Evolutionary conservation across 2,888 invertebrate genomes (phyloP), one percentile per base, ranked within the genome.

Genomic region (Platerodrilus igneus): DNA sequence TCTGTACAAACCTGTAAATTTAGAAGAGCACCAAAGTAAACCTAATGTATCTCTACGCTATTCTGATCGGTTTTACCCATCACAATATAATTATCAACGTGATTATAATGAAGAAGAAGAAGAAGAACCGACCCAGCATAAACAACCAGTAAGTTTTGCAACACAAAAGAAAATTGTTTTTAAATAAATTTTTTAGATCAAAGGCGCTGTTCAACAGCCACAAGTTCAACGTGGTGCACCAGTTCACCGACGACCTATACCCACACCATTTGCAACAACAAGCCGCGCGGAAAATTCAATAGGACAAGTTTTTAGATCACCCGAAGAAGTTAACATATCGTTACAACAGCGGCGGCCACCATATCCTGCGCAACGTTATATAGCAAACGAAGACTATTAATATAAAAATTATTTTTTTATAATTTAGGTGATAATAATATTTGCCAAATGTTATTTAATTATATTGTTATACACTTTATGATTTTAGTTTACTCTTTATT

Each of bases 271-370:
- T 37, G 59, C 64, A 11, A 66, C 68, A 17, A 60, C 71, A 57
- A 64, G 56, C 55, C 65, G 53, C 59, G 72, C 73, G 48, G 72
- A 73, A 45, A 69, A 71, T 28, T 67, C 68, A 17, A 64, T 72
- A 17, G 76, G 77, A 48, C 86, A 88, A 60, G 87, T 87, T 27
- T 90, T 86, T 69, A 79, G 86, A 56, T 82, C 86, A 22, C 86
- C 89, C 3, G 89, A 90, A 64, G 88, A 88, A 62, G 86, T 89
- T 31, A 89, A 90, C 64, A 89, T 89, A 54, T 86, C 89, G 3
- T 73, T 90, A 32, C 83, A 82, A 44, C 88, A 89, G 62, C 76
- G 89, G 60, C 77, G 89, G 56, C 88, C 88, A 10, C 87, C 88
- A 9, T 71, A 55, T 63, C 42, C 52, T 14, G 46, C 52, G 30